These are phyloP conservation scores for Gastrophryne carolinensis DNA, from an alignment of 2,797 vertebrate genomes.

Conservation along the genomic window DNA sequence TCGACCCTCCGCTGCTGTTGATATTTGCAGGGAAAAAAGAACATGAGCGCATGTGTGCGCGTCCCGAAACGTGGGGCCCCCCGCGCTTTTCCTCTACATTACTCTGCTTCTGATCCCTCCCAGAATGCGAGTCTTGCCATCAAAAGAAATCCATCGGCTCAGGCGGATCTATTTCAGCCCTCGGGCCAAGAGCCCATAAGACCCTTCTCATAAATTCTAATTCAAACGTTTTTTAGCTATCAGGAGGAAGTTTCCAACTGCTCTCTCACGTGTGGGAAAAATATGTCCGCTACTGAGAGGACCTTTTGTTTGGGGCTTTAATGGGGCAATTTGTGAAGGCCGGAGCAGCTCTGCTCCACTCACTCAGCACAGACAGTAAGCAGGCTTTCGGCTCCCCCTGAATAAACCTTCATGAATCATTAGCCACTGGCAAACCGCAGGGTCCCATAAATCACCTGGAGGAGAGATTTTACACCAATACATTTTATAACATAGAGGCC, in stretches of 20 bases:
- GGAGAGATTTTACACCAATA: slow-evolving; percentile 23
- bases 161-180: slow-evolving; percentile 66
- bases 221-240: slow-evolving; percentile 71
- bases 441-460: slow-evolving; percentile 61
- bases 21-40: not conserved
- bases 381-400: slow-evolving; percentile 64
- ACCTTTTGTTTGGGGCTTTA: slow-evolving; percentile 69
- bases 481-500: not conserved
- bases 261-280: slow-evolving; percentile 72
- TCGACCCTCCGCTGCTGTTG: not conserved
- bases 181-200: slow-evolving; percentile 63
- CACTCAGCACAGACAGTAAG: slow-evolving; percentile 67
- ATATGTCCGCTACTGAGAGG: slow-evolving; percentile 70
- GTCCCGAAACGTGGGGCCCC: not conserved
- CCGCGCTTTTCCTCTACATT: slow-evolving; percentile 57
- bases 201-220: slow-evolving; percentile 72
- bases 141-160: slow-evolving; percentile 65
- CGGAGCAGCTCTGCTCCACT: slow-evolving; percentile 66
- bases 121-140: slow-evolving; percentile 43
- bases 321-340: slow-evolving; percentile 65
- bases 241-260: slow-evolving; percentile 74
- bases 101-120: slow-evolving; percentile 27
- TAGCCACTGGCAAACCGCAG: slow-evolving; percentile 59
- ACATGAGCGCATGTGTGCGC: not conserved
- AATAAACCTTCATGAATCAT: slow-evolving; percentile 63